Conservation (phyloP, 2,797 vertebrate species). For the Meda fulgida region DNA sequence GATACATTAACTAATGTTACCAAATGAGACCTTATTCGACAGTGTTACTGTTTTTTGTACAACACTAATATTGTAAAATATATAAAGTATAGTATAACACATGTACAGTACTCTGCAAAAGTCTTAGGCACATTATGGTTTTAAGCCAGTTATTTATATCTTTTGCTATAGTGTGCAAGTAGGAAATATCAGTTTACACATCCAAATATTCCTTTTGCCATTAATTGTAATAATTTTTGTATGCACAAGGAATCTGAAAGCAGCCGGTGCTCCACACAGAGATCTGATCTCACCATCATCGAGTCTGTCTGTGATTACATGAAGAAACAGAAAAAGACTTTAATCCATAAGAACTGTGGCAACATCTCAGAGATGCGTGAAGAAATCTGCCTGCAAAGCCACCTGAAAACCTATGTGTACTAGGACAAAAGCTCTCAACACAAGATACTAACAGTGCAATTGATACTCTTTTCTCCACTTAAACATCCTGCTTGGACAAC, state of each 20-base stretch:
- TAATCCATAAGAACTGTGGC: not conserved
- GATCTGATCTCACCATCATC: not conserved
- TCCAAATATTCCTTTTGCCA: not conserved
- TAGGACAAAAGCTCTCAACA: no score
- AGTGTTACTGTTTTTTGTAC: not conserved
- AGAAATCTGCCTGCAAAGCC: not conserved
- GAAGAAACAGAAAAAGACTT: no score
- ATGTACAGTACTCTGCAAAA: not conserved
- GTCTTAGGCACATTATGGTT: not conserved
- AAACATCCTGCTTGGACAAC: no score
- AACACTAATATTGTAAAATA: not conserved
- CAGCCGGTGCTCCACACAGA: not conserved
- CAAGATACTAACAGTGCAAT: no score
- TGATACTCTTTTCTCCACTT: no score
- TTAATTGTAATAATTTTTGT: not conserved
- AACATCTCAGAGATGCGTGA: not conserved
- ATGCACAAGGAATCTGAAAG: not conserved
- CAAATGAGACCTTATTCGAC: no score
- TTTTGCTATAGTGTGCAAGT: no score
- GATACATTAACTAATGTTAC: no score
- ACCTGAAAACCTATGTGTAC: not conserved
- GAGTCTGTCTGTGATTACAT: not conserved
- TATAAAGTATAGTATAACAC: not conserved
- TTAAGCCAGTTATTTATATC: not conserved
- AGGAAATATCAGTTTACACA: not conserved